These are phyloP conservation scores for Notocelia uddmanniana DNA, from an alignment of 2,888 invertebrate genomes.

Conservation along the genomic window DNA sequence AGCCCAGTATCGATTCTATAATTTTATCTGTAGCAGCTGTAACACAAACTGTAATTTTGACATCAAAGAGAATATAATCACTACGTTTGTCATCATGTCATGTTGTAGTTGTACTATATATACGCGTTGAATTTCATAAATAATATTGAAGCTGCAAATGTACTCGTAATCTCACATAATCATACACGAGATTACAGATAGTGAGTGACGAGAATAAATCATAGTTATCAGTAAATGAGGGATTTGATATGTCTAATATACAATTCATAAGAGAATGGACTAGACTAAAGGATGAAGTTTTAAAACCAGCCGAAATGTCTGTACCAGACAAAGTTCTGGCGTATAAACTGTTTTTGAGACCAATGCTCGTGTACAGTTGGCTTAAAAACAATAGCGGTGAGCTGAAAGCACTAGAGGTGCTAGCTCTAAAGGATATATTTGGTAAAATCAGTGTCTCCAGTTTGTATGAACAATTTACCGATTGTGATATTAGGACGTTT, in stretches of 20 bases:
- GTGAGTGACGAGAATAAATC: too few relatives aligned
- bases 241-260: constrained; percentile 48
- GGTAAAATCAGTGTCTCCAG: constrained; percentile 40
- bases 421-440: constrained; percentile 59
- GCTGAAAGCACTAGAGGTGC: constrained; percentile 58
- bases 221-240: background rate
- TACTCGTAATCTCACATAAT: background rate
- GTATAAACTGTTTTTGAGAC: constrained; percentile 67
- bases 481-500: constrained; percentile 58
- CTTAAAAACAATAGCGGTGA: constrained; percentile 49
- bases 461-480: constrained; percentile 59
- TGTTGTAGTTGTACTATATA: background rate
- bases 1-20: too few relatives aligned
- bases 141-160: background rate
- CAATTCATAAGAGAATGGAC: constrained; percentile 50
- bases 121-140: background rate
- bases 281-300: constrained; percentile 52
- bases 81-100: too few relatives aligned
- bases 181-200: background rate
- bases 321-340: constrained; percentile 58
- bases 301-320: constrained; percentile 52
- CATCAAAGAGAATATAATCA: too few relatives aligned
- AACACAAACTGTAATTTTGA: too few relatives aligned
- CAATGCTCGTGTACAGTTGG: constrained; percentile 63
- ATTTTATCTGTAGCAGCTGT: too few relatives aligned